Base-by-base conservation (phyloP, 2,888 invertebrate species). In the Lycaena phlaeas region DNA sequence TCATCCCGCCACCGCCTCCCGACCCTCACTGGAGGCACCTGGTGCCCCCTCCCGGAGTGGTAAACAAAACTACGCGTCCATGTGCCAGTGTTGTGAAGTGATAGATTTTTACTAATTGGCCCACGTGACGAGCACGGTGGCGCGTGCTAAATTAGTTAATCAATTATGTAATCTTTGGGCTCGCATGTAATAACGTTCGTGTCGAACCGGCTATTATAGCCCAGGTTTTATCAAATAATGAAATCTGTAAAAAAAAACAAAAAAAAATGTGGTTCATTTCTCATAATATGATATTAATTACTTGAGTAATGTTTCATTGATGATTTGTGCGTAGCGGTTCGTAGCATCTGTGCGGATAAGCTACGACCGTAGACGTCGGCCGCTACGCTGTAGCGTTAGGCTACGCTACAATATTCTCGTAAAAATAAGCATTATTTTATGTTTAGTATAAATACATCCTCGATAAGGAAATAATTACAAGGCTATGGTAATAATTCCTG, bases 61-160 rank as follows among this genome's bases (percentile, higher is more conserved):
- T 61, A 65, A 64, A 67, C 66, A 68, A 61, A 51, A 53, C 59
- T 22, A 56, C n/a, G n/a, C n/a, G n/a, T 40, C 52, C 52, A 52
- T 55, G 63, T 62, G 64, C 54, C 53, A 54, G 60, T 66, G 63
- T 56, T 57, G 64, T 64, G 63, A 51, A 54, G 53, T 57, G 53
- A 51, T 51, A 41, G 44, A 41, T 44, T 45, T 36, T 38, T 47
- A 46, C 50, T 56, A 43, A 44, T 42, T 38, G 30, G 47, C 42
- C 51, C 57, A 57, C 52, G 57, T 58, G 59, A 49, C 49, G 51
- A 50, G 46, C 57, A 61, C 62, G 51, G 57, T 58, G 59, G 49
- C 49, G 51, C 51, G 46, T 58, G 61, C 62, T 64, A 61, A 64
- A 69, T 69, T 67, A 66, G 62, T 59, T 61, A 58, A 64, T 64